Evolutionary conservation across 2,888 invertebrate genomes (phyloP), one percentile per base, ranked within the genome.

Genomic region (Adineta ricciae): DNA sequence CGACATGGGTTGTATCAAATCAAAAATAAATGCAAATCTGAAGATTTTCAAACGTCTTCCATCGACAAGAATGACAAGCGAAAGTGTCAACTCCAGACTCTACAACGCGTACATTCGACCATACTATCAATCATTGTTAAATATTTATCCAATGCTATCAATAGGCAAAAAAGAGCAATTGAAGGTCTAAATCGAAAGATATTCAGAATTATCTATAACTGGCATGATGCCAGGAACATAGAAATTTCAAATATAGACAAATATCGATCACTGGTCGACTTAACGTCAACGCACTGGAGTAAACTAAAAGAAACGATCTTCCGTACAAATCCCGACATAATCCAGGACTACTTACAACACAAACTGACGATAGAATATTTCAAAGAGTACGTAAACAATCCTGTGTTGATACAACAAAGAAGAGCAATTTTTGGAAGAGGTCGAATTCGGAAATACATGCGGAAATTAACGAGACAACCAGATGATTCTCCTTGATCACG

Each of bases 41-140:
- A n/a, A 24, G 1, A 14, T 78, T 9, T 78, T 78, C 24, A 78
- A 78, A 78, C 1, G 41, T n/a, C 16, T 78, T 9, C 9, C 78
- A n/a, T 11, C 5, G 11, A 78, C 24, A 24, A 21, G 78, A 24
- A 78, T 78, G 78, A 41, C 41, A 41, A 78, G 78, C 3, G 78
- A 78, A 78, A n/a, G 9, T 14, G 78, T 78, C 24, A 41, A 38
- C 41, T 78, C 38, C 41, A 2, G 78, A 9, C 41, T 78, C 2
- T 78, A 78, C 11, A 78, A 78, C 41, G 78, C 78, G 11, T 78
- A n/a, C 78, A 78, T 78, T 24, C 21, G 78, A 41, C 78, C 78
- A 24, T 41, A 24, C 78, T 24, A 78, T 24, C 78, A 11, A 38
- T 78, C n/a, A 4, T n/a, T n/a, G n/a, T n/a, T 78, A 11, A 78